Evolutionary conservation across 1,140 invertebrate species (phyloP).

Genomic region (Nebria ingens): DNA sequence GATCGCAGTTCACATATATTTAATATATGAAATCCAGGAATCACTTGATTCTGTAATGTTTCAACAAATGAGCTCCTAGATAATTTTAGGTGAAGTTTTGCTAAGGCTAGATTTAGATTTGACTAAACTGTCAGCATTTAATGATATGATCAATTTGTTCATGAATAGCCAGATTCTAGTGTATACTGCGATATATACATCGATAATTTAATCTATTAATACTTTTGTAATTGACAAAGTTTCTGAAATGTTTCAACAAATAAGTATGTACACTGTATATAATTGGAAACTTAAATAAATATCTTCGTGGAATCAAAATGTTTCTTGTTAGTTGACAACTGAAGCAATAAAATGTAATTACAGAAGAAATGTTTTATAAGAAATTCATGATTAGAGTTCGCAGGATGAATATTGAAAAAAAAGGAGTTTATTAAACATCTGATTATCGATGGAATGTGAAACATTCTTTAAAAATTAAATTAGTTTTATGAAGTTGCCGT

Average conservation of each 20-base stretch:
- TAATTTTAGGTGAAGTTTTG: neutral
- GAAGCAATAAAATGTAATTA: neutral
- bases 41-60: neutral
- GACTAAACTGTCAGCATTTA: neutral
- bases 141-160: neutral
- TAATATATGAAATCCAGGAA: neutral
- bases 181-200: neutral
- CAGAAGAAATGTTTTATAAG: neutral
- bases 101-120: neutral
- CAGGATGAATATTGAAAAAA: neutral
- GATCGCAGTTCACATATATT: neutral
- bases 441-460: neutral
- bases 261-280: too few species aligned
- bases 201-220: too few species aligned
- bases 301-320: neutral
- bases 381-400: neutral
- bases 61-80: neutral
- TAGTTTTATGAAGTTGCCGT: neutral
- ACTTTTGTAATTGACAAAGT: too few species aligned
- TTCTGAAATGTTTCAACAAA: too few species aligned
- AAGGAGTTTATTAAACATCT: neutral
- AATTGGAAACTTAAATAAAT: neutral
- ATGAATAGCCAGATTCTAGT: neutral
- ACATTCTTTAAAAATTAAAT: neutral
- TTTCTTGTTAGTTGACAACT: neutral